Evolutionary conservation across 2,888 invertebrate genomes (phyloP).

Genomic region (Stenolophus ochropezus): DNA sequence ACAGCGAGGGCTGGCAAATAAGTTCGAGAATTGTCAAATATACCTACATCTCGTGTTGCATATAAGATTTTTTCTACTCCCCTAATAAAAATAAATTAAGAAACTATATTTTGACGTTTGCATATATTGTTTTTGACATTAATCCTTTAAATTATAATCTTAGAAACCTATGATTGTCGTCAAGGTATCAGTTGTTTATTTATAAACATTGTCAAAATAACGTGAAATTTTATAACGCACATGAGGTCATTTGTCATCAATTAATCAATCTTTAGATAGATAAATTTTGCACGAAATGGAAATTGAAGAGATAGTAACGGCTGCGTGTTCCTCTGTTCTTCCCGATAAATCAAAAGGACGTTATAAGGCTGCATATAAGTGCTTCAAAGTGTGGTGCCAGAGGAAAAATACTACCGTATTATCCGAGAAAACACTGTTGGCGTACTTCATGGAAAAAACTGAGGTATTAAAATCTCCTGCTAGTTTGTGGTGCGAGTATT

Average conservation of each 20-base stretch:
- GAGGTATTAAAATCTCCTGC: background rate
- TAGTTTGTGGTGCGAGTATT: background rate
- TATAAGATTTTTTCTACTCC: background rate
- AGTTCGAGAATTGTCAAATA: background rate
- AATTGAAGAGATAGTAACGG: background rate
- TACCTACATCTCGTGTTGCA: background rate
- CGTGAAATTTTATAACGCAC: background rate
- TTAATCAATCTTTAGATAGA: constrained; percentile 2
- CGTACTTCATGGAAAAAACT: background rate
- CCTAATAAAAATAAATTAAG: background rate
- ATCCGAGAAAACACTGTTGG: background rate
- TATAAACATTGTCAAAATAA: background rate
- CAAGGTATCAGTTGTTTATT: background rate
- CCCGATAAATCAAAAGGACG: background rate
- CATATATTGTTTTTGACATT: background rate
- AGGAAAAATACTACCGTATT: background rate
- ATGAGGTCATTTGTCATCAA: background rate
- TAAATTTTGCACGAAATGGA: background rate
- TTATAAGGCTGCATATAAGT: background rate
- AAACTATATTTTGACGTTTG: background rate
- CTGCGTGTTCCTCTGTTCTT: background rate
- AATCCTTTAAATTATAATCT: background rate
- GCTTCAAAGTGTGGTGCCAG: background rate
- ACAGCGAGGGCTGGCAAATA: background rate
- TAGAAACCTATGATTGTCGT: background rate